A percentile compares a stretch with the other conserved stretches of the same genome.
phyloP scores from a whole-genome alignment of 2,113 vertebrate species.

The Haliaeetus leucogaster region DNA sequence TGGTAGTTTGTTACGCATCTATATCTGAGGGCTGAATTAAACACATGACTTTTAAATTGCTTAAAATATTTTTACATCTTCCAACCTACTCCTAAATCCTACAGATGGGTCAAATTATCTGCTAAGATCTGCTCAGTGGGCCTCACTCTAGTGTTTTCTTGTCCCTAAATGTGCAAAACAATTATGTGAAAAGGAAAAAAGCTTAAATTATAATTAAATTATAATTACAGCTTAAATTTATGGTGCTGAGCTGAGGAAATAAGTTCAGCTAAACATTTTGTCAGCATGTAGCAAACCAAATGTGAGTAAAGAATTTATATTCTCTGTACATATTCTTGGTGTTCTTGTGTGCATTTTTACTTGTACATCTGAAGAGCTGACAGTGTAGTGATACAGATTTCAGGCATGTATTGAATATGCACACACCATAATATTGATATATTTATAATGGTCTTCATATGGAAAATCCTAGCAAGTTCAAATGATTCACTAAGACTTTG shows the following conservation, averaged over 20 bases:
- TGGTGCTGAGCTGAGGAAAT: not conserved
- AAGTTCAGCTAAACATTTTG: not conserved
- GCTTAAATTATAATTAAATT: not conserved
- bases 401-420: not conserved
- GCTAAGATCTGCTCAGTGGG: not conserved
- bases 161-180: not conserved
- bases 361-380: not conserved
- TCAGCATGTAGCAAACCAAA: not conserved
- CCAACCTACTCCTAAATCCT: constrained; percentile 7
- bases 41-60: not conserved
- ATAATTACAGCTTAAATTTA: not conserved
- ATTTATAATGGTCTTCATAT: constrained; percentile 40
- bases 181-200: not conserved
- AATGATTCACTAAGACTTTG: constrained; percentile 57
- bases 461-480: constrained; percentile 50
- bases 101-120: constrained; percentile 47
- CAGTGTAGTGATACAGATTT: not conserved
- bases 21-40: not conserved
- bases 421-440: constrained; percentile 36
- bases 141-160: not conserved
- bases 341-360: not conserved
- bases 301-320: not conserved
- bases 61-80: constrained; percentile 24
- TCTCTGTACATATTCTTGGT: not conserved
- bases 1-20: not conserved